Evolutionary conservation across 2,888 invertebrate genomes (phyloP).

Genomic region (Pharmacophagus antenor): DNA sequence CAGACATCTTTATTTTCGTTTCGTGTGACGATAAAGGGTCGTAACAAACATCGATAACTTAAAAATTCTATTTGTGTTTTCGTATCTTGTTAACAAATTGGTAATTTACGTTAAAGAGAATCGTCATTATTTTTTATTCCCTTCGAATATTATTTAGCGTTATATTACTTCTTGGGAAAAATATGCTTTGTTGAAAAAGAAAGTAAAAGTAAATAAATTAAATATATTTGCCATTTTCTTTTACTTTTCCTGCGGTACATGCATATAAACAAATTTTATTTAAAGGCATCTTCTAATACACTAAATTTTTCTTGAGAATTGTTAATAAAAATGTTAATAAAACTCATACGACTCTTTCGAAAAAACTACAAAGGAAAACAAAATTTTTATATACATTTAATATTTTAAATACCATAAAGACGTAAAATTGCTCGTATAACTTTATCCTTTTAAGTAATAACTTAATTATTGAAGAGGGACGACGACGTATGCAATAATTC

Average conservation of each 20-base stretch:
- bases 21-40: conserved; percentile 8
- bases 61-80: neutral
- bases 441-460: conserved; percentile 48
- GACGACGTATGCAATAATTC: conserved; percentile 51
- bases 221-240: too few relatives aligned
- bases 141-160: neutral
- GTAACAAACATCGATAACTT: conserved; percentile 2
- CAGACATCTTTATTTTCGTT: conserved; percentile 23
- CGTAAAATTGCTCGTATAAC: conserved; percentile 33
- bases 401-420: conserved; percentile 29
- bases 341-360: conserved; percentile 5
- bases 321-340: conserved; percentile 19
- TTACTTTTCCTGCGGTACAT: too few relatives aligned
- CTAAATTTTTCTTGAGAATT: too few relatives aligned
- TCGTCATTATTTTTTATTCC: neutral
- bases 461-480: conserved; percentile 60
- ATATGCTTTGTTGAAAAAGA: too few relatives aligned
- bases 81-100: conserved; percentile 6
- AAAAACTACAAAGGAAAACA: conserved; percentile 2
- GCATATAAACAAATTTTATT: too few relatives aligned
- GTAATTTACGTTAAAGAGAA: conserved; percentile 1
- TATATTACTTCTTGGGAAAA: neutral
- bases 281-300: too few relatives aligned
- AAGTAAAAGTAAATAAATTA: too few relatives aligned
- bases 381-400: conserved; percentile 22